Evolutionary conservation across 1,140 invertebrate genomes (phyloP), one percentile per base, ranked within the genome.

Genomic region (Pinna nobilis): DNA sequence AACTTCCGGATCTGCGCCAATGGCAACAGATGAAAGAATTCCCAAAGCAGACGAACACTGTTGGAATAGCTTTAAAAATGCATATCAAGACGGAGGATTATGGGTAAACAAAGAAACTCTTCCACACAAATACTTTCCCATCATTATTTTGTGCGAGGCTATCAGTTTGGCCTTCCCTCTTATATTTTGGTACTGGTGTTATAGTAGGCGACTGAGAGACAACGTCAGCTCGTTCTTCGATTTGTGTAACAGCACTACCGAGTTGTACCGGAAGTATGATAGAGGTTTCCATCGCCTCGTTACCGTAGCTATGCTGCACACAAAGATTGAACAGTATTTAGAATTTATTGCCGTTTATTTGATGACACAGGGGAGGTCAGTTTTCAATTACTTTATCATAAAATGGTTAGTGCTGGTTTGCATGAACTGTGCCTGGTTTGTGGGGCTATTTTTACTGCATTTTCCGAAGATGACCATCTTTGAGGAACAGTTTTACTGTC

Each of bases 131-230:
- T 11, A 70, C 20, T 76, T 76, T n/a, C 74, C 74, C 1, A 53
- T 76, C 44, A 30, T 76, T 3, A 23, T 69, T 28, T 32, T 76
- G 7, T 65, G 67, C 18, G 63, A 76, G 23, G 20, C 47, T 13
- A n/a, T 66, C 18, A 57, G 59, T 13, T 28, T 76, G 44, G 28
- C 53, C 0, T 18, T 76, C 15, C 74, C 68, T 28, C 25, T 66
- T 2, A 30, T 76, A 18, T 57, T 76, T n/a, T 76, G 74, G 74
- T 65, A 60, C n/a, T 70, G 74, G 74, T 76, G 74, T 60, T 60
- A 65, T 39, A 63, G 63, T 2, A 64, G 68, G 25, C 25, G 49
- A 1, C 5, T 70, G 6, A 60, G 18, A 28, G 55, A 70, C 53
- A 51, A 76, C 33, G 68, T 70, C n/a, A 51, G 11, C 37, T 63